phyloP scores from a whole-genome alignment of 2,888 invertebrate genomes.

The Gryllus longicercus region DNA sequence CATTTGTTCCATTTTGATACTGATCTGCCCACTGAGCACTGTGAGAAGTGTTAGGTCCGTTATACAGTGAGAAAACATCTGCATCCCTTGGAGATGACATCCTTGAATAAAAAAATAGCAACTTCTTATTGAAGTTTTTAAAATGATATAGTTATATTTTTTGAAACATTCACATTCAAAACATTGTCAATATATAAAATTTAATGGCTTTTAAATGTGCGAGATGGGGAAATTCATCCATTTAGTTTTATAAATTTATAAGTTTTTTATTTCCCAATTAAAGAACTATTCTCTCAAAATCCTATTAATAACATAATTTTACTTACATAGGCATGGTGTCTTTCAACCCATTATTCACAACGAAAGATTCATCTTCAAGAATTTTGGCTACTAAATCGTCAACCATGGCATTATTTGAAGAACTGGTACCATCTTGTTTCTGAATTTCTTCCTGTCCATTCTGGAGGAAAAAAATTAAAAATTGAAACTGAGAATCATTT shows the following conservation, averaged over 20 bases:
- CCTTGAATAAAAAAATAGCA: not conserved
- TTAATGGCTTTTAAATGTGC: not conserved
- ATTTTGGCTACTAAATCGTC: constrained; percentile 63
- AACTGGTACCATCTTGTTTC: constrained; percentile 36
- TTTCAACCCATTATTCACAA: constrained; percentile 38
- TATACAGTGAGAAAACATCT: constrained; percentile 29
- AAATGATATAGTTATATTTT: no score
- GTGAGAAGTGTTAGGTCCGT: constrained; percentile 22
- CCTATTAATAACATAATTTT: no score
- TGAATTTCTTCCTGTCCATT: constrained; percentile 33
- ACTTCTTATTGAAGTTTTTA: no score
- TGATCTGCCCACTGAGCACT: constrained; percentile 29
- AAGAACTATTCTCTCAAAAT: not conserved
- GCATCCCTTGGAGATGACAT: constrained; percentile 12
- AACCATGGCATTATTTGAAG: constrained; percentile 60
- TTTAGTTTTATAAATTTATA: not conserved
- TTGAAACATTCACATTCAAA: no score
- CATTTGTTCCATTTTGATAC: constrained; percentile 29
- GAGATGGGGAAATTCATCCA: not conserved
- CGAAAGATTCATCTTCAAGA: constrained; percentile 55
- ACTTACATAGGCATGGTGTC: constrained; percentile 25
- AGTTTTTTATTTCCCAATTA: not conserved
- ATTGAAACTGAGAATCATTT: not conserved
- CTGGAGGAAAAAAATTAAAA: constrained; percentile 26
- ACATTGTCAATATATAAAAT: not conserved